phyloP scores from a whole-genome alignment of 2,113 vertebrate genomes.

The Stegostoma tigrinum region DNA sequence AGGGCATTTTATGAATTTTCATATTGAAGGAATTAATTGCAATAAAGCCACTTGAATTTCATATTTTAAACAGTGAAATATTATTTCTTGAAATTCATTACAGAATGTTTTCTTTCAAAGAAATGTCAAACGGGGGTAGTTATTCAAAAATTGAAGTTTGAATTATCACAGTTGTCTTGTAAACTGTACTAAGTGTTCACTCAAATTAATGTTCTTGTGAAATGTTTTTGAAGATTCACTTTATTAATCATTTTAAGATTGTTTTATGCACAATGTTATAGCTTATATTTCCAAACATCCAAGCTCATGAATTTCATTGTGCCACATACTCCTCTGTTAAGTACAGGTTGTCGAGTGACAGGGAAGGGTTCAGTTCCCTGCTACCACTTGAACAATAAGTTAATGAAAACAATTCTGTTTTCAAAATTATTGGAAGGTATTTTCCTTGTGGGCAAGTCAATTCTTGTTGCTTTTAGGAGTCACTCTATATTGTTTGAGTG shows the following conservation, averaged over 20 bases:
- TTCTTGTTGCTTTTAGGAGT: background rate
- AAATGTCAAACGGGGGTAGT: background rate
- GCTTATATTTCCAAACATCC: background rate
- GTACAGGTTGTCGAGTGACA: background rate
- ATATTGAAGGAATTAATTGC: background rate
- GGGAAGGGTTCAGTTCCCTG: background rate
- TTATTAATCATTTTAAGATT: background rate
- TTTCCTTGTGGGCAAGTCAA: background rate
- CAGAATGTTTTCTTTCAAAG: background rate
- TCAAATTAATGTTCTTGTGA: background rate
- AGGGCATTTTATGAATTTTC: background rate
- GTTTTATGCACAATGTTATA: background rate
- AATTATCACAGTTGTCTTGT: background rate
- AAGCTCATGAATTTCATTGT: background rate
- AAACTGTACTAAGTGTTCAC: background rate
- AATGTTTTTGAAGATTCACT: background rate
- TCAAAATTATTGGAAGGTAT: background rate
- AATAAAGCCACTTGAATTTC: background rate
- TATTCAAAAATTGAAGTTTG: background rate
- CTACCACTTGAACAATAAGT: background rate
- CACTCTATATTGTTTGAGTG: background rate
- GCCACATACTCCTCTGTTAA: background rate
- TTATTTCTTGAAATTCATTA: background rate
- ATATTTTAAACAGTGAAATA: background rate
- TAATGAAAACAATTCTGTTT: background rate